These are phyloP conservation scores for Amblyjoppa fuscipennis DNA, from an alignment of 2,888 invertebrate genomes.

Conservation along the genomic window DNA sequence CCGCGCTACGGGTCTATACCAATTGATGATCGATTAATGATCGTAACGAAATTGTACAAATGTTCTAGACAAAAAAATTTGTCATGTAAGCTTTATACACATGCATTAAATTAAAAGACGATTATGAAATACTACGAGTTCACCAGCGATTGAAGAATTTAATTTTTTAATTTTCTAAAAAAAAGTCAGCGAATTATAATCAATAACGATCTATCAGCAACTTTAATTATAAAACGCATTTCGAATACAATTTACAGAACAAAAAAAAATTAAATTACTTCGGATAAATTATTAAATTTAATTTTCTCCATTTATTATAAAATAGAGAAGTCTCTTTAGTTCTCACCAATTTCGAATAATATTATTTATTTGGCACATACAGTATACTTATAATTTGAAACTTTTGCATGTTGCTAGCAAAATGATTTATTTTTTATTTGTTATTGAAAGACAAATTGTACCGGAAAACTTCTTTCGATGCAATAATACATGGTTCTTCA, in stretches of 20 bases:
- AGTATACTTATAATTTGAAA: slow-evolving; percentile 70
- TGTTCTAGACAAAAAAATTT: slow-evolving; percentile 23
- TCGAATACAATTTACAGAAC: not conserved
- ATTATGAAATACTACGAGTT: slow-evolving; percentile 6
- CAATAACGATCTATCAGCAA: not conserved
- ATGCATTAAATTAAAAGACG: slow-evolving; percentile 26
- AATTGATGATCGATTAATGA: slow-evolving; percentile 25
- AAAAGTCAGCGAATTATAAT: not conserved
- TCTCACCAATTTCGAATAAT: slow-evolving; percentile 52
- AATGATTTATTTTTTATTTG: slow-evolving; percentile 66
- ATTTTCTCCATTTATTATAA: slow-evolving; percentile 12
- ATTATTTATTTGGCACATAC: slow-evolving; percentile 78
- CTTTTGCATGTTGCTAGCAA: slow-evolving; percentile 66
- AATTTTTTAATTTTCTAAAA: not conserved
- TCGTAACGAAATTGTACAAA: slow-evolving; percentile 49
- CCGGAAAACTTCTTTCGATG: slow-evolving; percentile 70
- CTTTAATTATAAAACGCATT: not conserved
- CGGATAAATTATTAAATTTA: not conserved
- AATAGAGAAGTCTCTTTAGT: not conserved
- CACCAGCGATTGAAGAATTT: not conserved
- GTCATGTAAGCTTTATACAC: slow-evolving; percentile 43
- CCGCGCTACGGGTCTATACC: slow-evolving; percentile 24
- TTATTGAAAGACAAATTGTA: slow-evolving; percentile 64
- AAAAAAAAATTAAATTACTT: not conserved
- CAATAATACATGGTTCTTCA: slow-evolving; percentile 44